phyloP scores from a whole-genome alignment of 2,797 vertebrate genomes.

The Nannoperca obscura region DNA sequence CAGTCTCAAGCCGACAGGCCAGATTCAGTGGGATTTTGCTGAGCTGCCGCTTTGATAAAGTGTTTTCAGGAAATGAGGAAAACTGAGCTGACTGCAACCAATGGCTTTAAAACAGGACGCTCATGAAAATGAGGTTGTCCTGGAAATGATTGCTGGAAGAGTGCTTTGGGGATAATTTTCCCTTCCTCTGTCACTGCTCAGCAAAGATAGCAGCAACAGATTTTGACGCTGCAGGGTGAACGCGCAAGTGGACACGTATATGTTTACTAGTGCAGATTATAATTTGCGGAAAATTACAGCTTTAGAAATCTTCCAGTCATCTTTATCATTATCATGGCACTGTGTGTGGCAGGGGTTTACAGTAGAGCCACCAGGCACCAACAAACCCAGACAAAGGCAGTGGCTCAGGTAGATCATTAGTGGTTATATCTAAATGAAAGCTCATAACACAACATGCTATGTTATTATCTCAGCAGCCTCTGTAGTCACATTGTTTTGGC shows the following conservation, averaged over 20 bases:
- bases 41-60: slow-evolving; percentile 65
- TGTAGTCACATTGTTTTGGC: slow-evolving; percentile 47
- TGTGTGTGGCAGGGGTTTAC: slow-evolving; percentile 67
- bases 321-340: slow-evolving; percentile 35
- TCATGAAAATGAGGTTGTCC: slow-evolving; percentile 55
- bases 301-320: slow-evolving; percentile 40
- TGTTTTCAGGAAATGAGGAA: slow-evolving; percentile 61
- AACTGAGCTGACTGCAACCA: slow-evolving; percentile 52
- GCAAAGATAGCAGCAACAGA: slow-evolving; percentile 6
- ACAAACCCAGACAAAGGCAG: slow-evolving; percentile 64
- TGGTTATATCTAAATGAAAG: slow-evolving; percentile 73
- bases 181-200: slow-evolving; percentile 25
- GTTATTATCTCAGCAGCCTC: slow-evolving; percentile 69
- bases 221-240: slow-evolving; percentile 33
- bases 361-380: slow-evolving; percentile 59
- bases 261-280: slow-evolving; percentile 56
- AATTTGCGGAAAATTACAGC: slow-evolving; percentile 66
- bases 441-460: slow-evolving; percentile 63
- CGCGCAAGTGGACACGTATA: slow-evolving; percentile 8
- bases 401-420: slow-evolving; percentile 71
- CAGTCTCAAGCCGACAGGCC: slow-evolving; percentile 66
- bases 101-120: slow-evolving; percentile 44
- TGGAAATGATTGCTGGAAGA: slow-evolving; percentile 25
- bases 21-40: slow-evolving; percentile 59
- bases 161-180: slow-evolving; percentile 28